Conservation (phyloP, 64 coral and sea anemone genomes). For the Stichodactyla mertensii region DNA sequence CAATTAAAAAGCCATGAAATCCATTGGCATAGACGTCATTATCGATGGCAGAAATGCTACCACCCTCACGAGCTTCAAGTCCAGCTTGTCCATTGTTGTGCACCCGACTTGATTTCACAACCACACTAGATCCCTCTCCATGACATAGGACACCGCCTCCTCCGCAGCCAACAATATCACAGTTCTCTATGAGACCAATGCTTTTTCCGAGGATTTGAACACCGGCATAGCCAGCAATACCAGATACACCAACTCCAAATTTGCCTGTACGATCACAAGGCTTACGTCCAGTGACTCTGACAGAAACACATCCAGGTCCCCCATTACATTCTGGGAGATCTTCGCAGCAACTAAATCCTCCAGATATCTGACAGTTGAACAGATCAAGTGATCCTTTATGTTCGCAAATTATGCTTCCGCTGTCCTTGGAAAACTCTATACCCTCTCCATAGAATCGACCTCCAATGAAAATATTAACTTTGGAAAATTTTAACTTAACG, state of each 20-base stretch:
- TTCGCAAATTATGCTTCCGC: constrained; percentile 18
- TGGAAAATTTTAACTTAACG: constrained; percentile 8
- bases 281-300: neutral
- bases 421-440: constrained; percentile 28
- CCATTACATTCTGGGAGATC: constrained; percentile 80
- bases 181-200: constrained; percentile 39
- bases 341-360: constrained; percentile 39
- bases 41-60: constrained; percentile 8
- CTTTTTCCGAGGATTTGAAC: constrained; percentile 17
- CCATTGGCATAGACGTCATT: constrained; percentile 37
- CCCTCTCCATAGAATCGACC: constrained; percentile 41
- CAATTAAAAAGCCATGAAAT: constrained; percentile 55
- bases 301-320: constrained; percentile 50
- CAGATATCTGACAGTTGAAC: constrained; percentile 49
- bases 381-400: neutral
- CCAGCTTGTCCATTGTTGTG: constrained; percentile 48
- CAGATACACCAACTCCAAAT: constrained; percentile 48
- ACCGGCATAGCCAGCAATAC: constrained; percentile 31
- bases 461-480: neutral
- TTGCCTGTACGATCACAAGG: constrained; percentile 37
- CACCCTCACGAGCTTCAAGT: constrained; percentile 53
- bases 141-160: constrained; percentile 50
- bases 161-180: constrained; percentile 46
- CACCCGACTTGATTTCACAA: constrained; percentile 24
- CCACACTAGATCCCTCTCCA: constrained; percentile 27